Evolutionary conservation across 2,797 vertebrate genomes (phyloP), one percentile per base, ranked within the genome.

Genomic region (Melopsittacus undulatus): DNA sequence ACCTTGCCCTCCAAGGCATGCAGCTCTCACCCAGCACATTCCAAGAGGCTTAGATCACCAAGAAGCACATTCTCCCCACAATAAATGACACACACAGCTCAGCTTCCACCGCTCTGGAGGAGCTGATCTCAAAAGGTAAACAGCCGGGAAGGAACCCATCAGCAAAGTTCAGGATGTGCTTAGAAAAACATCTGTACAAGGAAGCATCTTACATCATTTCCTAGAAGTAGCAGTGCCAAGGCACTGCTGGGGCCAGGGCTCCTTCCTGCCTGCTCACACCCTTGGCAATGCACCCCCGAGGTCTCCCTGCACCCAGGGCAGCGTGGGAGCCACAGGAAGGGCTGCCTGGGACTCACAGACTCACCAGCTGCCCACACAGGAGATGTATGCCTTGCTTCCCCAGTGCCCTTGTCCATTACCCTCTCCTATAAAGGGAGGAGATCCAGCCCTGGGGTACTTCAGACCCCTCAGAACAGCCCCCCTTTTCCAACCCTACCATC

Each of bases 11-110:
- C 30, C 5, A 18, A 34, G 38, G 42, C 30, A 24, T 42, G 46
- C 0, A 0, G 20, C 36, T 62, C 70, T 30, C 15, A 38, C 32
- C 2, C 2, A 0, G 30, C 15, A 13, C 52, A 5, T n/a, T 52
- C 7, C 0, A 3, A 45, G 49, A 63, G n/a, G 19, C 54, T 66
- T 6, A 34, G 27, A 26, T 18, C 67, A 76, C 74, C n/a, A 76
- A 84, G 21, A 40, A 90, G 46, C 62, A 84, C n/a, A 5, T 59
- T 26, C 67, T 34, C 5, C 73, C 67, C 40, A 6, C 38, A 56
- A 36, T 17, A 82, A 66, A 46, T 1, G 34, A 48, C 38, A 36
- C 8, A 3, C 67, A 49, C 23, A 62, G 14, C 24, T 26, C 59
- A 52, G 43, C 45, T 61, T 89, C 34, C 32, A 5, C 57, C 18